phyloP scores from a whole-genome alignment of 2,888 invertebrate genomes.

The Sphinx pinastri region DNA sequence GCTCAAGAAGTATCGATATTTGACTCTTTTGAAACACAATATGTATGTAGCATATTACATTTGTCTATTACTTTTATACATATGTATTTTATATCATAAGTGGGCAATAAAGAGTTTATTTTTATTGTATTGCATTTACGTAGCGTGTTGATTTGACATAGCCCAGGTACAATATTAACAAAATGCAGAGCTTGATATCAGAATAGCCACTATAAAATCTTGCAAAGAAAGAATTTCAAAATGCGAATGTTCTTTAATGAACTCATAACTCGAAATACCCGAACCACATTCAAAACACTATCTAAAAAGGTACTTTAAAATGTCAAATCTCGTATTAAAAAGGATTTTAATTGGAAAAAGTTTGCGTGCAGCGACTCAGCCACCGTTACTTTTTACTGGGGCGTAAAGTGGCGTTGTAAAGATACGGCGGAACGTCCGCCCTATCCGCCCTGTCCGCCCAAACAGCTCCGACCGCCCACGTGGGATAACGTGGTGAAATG shows the following conservation, averaged over 20 bases:
- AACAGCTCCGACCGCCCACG: background rate
- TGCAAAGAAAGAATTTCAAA: too few species aligned
- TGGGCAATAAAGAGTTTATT: too few species aligned
- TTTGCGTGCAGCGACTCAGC: slow-evolving; percentile 36
- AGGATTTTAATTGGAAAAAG: slow-evolving; percentile 39
- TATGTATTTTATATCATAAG: too few species aligned
- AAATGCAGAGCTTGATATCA: too few species aligned
- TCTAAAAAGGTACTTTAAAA: background rate
- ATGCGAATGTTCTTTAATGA: background rate
- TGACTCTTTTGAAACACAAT: too few species aligned
- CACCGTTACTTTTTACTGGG: slow-evolving; percentile 45
- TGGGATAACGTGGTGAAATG: slow-evolving; percentile 21
- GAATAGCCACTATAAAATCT: too few species aligned
- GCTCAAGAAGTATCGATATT: too few species aligned
- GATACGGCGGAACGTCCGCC: slow-evolving; percentile 38
- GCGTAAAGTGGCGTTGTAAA: slow-evolving; percentile 39
- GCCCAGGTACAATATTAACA: too few species aligned
- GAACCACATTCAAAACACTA: background rate
- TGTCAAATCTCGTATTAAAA: slow-evolving; percentile 12
- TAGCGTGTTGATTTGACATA: too few species aligned
- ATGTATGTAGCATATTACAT: too few species aligned
- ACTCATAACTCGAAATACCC: background rate
- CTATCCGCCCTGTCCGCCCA: background rate
- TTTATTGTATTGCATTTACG: too few species aligned
- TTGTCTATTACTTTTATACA: too few species aligned